phyloP scores from a whole-genome alignment of 2,797 vertebrate species.

The Setipinna tenuifilis region DNA sequence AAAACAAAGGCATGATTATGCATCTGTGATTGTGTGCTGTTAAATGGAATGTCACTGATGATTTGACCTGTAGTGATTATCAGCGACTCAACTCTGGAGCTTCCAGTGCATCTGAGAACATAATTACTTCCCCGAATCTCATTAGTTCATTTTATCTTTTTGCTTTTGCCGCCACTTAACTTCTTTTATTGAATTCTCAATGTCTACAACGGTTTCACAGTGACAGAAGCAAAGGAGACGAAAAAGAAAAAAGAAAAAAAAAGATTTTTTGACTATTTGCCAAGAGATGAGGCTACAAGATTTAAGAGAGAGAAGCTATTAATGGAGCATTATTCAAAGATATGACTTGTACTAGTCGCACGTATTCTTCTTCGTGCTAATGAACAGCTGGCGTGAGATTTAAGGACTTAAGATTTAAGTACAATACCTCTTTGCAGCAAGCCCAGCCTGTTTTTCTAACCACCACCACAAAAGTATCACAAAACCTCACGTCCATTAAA shows the following conservation, averaged over 20 bases:
- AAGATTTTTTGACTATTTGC: neutral
- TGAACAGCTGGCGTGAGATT: conserved; percentile 61
- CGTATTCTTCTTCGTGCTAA: conserved; percentile 62
- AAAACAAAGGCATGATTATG: neutral
- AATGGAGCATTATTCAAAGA: conserved; percentile 42
- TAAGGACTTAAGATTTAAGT: conserved; percentile 62
- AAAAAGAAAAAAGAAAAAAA: neutral
- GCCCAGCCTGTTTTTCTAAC: conserved; percentile 61
- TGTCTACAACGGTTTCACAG: neutral
- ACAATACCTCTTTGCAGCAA: conserved; percentile 52
- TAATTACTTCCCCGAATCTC: conserved; percentile 29
- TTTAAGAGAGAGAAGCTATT: neutral
- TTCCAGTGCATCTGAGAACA: neutral
- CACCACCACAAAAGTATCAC: conserved; percentile 62
- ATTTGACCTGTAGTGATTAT: conserved; percentile 50
- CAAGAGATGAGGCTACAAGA: neutral
- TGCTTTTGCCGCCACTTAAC: neutral
- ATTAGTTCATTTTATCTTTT: conserved; percentile 27
- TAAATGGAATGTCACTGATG: conserved; percentile 46
- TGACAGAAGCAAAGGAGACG: neutral
- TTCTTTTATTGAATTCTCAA: neutral
- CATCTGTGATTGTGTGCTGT: neutral
- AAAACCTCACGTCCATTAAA: conserved; percentile 59
- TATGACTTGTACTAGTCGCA: conserved; percentile 49
- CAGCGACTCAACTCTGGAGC: conserved; percentile 15